A percentile compares a stretch with the other conserved stretches of the same genome.
Conservation (phyloP, 2,113 vertebrate species). For the Drymodes brunneopygia region DNA sequence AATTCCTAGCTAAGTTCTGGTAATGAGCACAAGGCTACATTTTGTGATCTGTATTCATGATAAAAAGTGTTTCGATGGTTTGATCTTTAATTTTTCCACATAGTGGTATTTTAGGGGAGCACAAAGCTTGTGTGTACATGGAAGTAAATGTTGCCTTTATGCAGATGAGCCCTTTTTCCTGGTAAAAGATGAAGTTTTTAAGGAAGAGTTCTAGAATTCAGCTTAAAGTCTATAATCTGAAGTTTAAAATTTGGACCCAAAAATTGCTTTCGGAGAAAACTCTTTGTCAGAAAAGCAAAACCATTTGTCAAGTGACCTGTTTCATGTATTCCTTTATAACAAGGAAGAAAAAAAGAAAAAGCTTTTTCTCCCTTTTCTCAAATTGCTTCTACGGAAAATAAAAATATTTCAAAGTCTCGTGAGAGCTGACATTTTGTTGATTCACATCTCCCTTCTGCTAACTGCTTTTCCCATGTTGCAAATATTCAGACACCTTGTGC, state of each 20-base stretch:
- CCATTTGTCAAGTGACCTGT: background rate
- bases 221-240: background rate
- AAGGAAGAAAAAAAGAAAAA: background rate
- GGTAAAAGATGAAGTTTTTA: background rate
- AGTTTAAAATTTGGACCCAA: background rate
- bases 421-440: background rate
- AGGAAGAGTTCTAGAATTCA: background rate
- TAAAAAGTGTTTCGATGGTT: fast-evolving
- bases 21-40: background rate
- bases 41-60: background rate
- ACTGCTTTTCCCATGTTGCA: background rate
- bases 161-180: background rate
- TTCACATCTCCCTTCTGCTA: background rate
- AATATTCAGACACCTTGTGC: background rate
- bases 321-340: background rate
- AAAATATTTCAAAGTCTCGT: background rate
- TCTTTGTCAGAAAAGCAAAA: background rate
- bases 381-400: background rate
- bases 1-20: background rate
- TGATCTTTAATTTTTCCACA: background rate
- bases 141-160: background rate
- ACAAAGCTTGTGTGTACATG: background rate
- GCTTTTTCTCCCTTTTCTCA: background rate
- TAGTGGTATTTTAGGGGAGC: background rate
- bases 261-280: background rate